Conservation (phyloP, 2,797 vertebrate species). For the Vespertilio murinus region DNA sequence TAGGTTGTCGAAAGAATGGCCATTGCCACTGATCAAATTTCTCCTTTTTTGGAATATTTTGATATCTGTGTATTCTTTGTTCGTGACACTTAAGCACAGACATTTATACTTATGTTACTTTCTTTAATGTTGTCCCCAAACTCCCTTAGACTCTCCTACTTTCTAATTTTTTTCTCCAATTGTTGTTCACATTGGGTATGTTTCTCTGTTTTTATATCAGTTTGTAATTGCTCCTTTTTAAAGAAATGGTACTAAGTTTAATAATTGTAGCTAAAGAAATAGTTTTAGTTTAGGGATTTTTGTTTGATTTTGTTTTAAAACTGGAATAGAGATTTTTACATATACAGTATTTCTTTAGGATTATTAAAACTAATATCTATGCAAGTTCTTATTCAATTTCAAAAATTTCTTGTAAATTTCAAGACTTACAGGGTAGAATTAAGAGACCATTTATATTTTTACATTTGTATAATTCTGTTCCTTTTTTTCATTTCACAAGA, state of each 20-base stretch:
- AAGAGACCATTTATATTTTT: neutral
- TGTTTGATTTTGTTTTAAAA: constrained; percentile 17
- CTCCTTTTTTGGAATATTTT: neutral
- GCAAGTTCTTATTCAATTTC: neutral
- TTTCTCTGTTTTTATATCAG: neutral
- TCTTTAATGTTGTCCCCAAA: too few species aligned
- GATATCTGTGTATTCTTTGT: neutral
- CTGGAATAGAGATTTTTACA: constrained; percentile 19
- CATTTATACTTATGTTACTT: neutral
- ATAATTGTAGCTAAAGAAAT: neutral
- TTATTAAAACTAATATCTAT: neutral
- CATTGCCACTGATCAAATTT: neutral
- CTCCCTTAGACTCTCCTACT: too few species aligned
- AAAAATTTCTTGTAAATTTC: neutral
- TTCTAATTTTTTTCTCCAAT: too few species aligned
- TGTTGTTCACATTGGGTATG: too few species aligned
- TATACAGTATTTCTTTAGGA: neutral
- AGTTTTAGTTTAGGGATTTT: neutral
- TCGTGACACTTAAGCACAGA: neutral
- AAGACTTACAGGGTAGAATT: neutral
- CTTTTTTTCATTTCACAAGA: neutral
- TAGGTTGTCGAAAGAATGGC: neutral
- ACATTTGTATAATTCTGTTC: neutral
- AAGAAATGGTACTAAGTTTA: constrained; percentile 30
- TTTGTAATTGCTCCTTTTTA: neutral